Evolutionary conservation across 2,888 invertebrate species (phyloP), one percentile per base, ranked within the genome.

Genomic region (Asteroscopus sphinx): DNA sequence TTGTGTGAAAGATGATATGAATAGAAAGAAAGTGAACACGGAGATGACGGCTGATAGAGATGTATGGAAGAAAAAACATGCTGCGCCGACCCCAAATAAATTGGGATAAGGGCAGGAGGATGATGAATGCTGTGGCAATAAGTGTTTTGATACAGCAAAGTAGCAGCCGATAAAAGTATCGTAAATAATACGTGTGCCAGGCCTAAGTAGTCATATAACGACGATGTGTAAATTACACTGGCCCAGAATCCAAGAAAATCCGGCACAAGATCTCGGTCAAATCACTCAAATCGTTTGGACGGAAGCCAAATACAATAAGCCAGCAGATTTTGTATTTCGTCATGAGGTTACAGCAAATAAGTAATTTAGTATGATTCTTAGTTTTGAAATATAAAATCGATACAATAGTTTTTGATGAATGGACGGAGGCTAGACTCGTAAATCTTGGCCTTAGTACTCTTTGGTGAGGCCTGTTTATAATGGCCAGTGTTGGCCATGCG

Each of bases 281-380:
- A 71, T 71, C 65, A 57, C 65, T 72, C 64, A 75, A 71, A 61
- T 51, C 16, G 40, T 67, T 68, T 73, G 72, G 76, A 61, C 1
- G 13, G 16, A 9, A 21, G 72, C 76, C 76, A 73, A 67, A 56
- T 25, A 51, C 52, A 41, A 63, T 58, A 63, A 63, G 36, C 40
- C 35, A 42, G 65, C 51, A 56, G 48, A 65, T 61, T 74, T 56
- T 46, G 17, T 58, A 54, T 53, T 56, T 35, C 45, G 58, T 56
- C 66, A 54, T 37, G 33, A 56, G 48, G 66, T 55, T 65, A 54
- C 9, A 45, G 44, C 44, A 55, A 72, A 73, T 53, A 69, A 73
- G 48, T 55, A 57, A 58, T 65, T 69, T 51, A 13, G 15, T 46
- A 40, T 45, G 41, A 53, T 57, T 42, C 28, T 42, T 35, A n/a